Conservation (phyloP, 2,888 invertebrate species). For the Eugnorisma glareosa region DNA sequence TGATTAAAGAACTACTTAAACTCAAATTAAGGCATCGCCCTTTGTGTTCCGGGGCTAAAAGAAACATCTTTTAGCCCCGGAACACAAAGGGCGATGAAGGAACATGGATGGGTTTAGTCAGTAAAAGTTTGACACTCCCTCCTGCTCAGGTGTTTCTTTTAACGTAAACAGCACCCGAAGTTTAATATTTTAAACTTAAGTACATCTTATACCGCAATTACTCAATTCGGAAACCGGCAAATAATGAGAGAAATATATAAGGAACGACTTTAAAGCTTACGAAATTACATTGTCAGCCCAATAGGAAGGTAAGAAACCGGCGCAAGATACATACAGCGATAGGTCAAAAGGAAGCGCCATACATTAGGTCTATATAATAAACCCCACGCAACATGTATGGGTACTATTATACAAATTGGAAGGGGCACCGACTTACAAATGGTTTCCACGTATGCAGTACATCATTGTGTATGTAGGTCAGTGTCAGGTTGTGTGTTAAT, state of each 20-base stretch:
- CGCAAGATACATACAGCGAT: constrained; percentile 12
- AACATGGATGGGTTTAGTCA: too few species aligned
- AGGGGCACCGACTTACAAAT: neutral
- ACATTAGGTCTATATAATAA: constrained; percentile 20
- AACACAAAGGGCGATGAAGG: too few species aligned
- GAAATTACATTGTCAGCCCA: constrained; percentile 7
- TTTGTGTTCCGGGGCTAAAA: too few species aligned
- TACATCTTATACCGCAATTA: neutral
- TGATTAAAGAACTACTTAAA: neutral
- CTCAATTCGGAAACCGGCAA: neutral
- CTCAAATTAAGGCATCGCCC: neutral
- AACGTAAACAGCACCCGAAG: neutral
- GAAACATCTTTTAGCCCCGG: too few species aligned
- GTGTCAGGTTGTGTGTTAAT: too few species aligned
- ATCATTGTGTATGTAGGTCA: too few species aligned
- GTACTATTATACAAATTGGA: neutral
- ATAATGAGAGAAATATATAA: constrained; percentile 20
- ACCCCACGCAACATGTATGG: neutral
- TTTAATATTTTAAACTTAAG: neutral
- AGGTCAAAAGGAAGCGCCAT: neutral
- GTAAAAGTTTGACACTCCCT: too few species aligned
- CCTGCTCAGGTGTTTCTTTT: too few species aligned
- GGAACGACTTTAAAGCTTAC: constrained; percentile 23
- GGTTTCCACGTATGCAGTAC: neutral
- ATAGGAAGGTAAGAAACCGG: neutral